Evolutionary conservation across 2,113 vertebrate genomes (phyloP).

Genomic region (Bujurquina vittata): DNA sequence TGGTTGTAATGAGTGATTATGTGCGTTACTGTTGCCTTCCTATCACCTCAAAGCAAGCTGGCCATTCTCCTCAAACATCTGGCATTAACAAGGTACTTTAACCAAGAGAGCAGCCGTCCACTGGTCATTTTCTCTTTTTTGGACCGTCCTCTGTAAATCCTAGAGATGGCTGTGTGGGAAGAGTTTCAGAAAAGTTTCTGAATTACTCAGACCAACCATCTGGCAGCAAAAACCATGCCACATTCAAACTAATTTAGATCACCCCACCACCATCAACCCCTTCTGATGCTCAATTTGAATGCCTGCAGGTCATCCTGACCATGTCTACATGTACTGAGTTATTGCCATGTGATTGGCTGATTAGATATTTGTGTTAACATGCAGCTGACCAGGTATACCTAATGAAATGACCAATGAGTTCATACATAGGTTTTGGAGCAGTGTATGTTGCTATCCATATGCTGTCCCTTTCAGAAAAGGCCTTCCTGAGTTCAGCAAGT

Average conservation of each 20-base stretch:
- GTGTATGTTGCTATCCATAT: not conserved
- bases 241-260: not conserved
- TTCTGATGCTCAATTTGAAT: no score
- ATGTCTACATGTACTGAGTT: rapidly evolving
- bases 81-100: not conserved
- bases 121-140: not conserved
- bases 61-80: rapidly evolving
- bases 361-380: no score
- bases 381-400: no score
- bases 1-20: not conserved
- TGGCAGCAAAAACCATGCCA: not conserved
- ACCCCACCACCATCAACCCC: no score
- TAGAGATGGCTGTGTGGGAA: not conserved
- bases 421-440: not conserved
- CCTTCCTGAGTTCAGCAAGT: not conserved
- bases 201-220: rapidly evolving
- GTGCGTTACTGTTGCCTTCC: not conserved
- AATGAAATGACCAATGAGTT: rapidly evolving
- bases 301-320: not conserved
- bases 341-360: not conserved
- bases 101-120: not conserved
- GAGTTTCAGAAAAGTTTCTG: not conserved
- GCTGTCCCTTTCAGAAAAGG: rapidly evolving
- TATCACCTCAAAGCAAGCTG: not conserved
- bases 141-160: not conserved